phyloP scores from a whole-genome alignment of 2,113 vertebrate genomes.

The Cygnus buccinator region DNA sequence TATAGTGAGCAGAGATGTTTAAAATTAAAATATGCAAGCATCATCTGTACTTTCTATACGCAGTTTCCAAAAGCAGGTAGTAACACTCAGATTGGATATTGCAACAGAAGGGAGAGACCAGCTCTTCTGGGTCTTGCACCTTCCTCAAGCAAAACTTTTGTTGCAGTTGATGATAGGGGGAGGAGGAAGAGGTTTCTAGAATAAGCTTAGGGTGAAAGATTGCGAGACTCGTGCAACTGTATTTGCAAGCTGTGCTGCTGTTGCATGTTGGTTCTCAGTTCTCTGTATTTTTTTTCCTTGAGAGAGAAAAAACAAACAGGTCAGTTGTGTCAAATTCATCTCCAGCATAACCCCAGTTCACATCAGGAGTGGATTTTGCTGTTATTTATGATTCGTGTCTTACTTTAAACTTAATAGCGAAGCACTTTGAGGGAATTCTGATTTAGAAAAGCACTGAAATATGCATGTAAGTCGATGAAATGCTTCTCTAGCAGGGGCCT shows the following conservation, averaged over 20 bases:
- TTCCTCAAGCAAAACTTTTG: constrained; percentile 37
- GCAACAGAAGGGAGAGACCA: background rate
- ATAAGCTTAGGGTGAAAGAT: constrained; percentile 10
- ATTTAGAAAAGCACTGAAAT: constrained; percentile 54
- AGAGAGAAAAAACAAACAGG: background rate
- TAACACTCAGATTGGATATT: constrained; percentile 60
- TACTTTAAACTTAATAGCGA: background rate
- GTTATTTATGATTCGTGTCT: background rate
- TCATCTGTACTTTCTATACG: constrained; percentile 34
- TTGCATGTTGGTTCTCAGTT: background rate
- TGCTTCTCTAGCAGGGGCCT: background rate
- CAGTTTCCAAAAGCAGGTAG: constrained; percentile 56
- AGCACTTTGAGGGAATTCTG: constrained; percentile 27
- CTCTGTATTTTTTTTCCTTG: background rate
- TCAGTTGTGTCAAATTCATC: constrained; percentile 20
- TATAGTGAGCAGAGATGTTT: background rate
- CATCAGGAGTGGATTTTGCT: constrained; percentile 3
- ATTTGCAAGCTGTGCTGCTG: constrained; percentile 8
- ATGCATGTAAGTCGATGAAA: constrained; percentile 17
- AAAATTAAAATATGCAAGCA: constrained; percentile 54
- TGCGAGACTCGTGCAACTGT: background rate
- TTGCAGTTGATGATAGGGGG: background rate
- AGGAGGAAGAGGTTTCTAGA: constrained; percentile 59
- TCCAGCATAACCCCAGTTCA: background rate
- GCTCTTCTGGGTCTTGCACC: constrained; percentile 1